Evolutionary conservation across 2,113 vertebrate species (phyloP), one percentile per base, ranked within the genome.

Genomic region (Chionomys nivalis): DNA sequence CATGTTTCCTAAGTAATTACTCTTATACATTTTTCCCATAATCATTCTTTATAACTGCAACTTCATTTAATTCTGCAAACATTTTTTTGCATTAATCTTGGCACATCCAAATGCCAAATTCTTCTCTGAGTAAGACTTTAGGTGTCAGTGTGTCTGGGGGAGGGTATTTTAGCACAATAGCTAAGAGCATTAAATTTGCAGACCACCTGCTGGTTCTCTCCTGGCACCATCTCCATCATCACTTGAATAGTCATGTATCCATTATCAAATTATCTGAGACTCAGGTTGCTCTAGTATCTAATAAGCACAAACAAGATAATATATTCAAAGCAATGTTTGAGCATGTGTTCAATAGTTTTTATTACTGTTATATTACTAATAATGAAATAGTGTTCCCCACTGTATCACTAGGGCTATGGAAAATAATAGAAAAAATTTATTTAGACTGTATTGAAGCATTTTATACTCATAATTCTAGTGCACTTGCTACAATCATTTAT

Each of bases 271-370:
- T 52, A 92, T 61, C 81, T 24, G 17, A 68, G 6, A 7, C 0
- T 78, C 3, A 78, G 0, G 82, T 93, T 96, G 31, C 87, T 93
- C 87, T 44, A 76, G 11, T 76, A 10, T 83, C 78, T 96, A 96
- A 72, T 4, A 96, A 97, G 91, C 97, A 9, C 95, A 89, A 83
- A 89, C 89, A 19, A 94, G 47, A 76, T 89, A 97, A 95, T 96
- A 70, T 92, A 52, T 65, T 68, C 42, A 58, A 81, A 92, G 55
- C 68, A 92, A 91, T 42, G 10, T 2, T 49, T 47, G 14, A 9
- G 17, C 39, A 36, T 90, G 47, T 65, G 8, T 90, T 94, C 70
- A 76, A n/a, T 90, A 63, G 33, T 90, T 83, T 61, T 77, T 63
- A 78, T 36, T 49, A 47, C 28, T 82, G 7, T 2, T 39, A 0